A percentile compares a stretch with the other conserved stretches of the same genome.
phyloP scores from a whole-genome alignment of 2,113 vertebrate genomes.

The Dromiciops gliroides region DNA sequence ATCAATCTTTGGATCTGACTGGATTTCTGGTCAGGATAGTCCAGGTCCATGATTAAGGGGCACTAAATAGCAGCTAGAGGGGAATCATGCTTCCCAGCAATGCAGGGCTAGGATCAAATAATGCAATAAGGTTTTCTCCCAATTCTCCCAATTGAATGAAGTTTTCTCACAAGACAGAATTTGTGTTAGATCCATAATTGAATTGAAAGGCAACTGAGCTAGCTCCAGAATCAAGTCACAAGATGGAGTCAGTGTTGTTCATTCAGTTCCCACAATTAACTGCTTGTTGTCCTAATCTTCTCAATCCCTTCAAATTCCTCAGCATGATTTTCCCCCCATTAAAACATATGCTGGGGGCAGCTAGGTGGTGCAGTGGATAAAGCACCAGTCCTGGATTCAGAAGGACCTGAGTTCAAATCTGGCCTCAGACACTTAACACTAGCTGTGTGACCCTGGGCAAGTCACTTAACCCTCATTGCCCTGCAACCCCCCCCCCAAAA shows the following conservation, averaged over 20 bases:
- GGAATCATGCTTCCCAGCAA: neutral
- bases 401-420: too few relatives aligned
- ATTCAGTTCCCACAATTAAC: too few relatives aligned
- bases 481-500: too few relatives aligned
- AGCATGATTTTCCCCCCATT: neutral
- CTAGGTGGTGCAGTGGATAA: too few relatives aligned
- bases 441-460: too few relatives aligned
- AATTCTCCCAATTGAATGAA: neutral
- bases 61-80: neutral
- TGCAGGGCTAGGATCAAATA: neutral
- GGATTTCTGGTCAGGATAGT: too few relatives aligned
- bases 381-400: too few relatives aligned
- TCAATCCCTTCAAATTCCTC: neutral
- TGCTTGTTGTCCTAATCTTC: too few relatives aligned
- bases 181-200: neutral
- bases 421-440: too few relatives aligned
- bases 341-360: neutral
- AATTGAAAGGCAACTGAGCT: neutral
- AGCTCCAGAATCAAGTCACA: neutral
- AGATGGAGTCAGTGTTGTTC: too few relatives aligned
- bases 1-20: neutral
- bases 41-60: neutral
- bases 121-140: neutral
- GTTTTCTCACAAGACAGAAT: neutral
- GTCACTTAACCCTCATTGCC: too few relatives aligned